Conservation (phyloP, 2,888 invertebrate genomes). For the Drosophila incognita region DNA sequence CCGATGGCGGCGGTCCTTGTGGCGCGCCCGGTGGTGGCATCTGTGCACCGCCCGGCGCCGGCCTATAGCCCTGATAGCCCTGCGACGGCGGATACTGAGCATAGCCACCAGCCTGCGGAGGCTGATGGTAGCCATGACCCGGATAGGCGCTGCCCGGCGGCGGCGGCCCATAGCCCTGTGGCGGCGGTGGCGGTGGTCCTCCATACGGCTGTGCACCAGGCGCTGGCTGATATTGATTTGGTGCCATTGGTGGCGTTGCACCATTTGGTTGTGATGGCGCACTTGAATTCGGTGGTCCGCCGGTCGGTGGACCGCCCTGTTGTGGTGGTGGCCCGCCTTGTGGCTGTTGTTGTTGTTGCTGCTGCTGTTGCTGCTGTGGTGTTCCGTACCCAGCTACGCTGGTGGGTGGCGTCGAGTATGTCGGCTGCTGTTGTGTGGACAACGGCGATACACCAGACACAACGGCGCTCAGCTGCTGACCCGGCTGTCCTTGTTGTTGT, state of each 20-base stretch:
- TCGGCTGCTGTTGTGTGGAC: constrained; percentile 80
- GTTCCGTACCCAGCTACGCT: constrained; percentile 75
- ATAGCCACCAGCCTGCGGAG: constrained; percentile 86
- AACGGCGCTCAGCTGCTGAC: constrained; percentile 57
- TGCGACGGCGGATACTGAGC: constrained; percentile 88
- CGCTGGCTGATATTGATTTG: constrained; percentile 84
- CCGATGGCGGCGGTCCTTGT: constrained; percentile 87
- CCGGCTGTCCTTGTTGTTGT: constrained; percentile 50
- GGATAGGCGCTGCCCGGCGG: constrained; percentile 86
- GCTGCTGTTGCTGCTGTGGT: constrained; percentile 74
- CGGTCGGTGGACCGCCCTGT: constrained; percentile 71
- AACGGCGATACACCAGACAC: constrained; percentile 82
- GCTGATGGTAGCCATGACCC: constrained; percentile 86
- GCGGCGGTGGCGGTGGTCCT: constrained; percentile 82
- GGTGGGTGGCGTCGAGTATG: constrained; percentile 83
- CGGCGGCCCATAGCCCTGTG: constrained; percentile 83
- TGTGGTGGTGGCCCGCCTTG: constrained; percentile 67
- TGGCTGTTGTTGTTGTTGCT: constrained; percentile 65
- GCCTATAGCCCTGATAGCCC: constrained; percentile 88
- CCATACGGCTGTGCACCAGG: constrained; percentile 84
- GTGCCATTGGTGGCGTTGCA: constrained; percentile 84
- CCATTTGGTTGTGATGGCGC: constrained; percentile 74
- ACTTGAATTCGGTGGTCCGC: constrained; percentile 83
- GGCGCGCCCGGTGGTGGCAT: constrained; percentile 86
- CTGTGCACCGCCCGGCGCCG: constrained; percentile 85